Conservation (phyloP, 1,140 invertebrate species). For the Tetramorium parvispinum region DNA sequence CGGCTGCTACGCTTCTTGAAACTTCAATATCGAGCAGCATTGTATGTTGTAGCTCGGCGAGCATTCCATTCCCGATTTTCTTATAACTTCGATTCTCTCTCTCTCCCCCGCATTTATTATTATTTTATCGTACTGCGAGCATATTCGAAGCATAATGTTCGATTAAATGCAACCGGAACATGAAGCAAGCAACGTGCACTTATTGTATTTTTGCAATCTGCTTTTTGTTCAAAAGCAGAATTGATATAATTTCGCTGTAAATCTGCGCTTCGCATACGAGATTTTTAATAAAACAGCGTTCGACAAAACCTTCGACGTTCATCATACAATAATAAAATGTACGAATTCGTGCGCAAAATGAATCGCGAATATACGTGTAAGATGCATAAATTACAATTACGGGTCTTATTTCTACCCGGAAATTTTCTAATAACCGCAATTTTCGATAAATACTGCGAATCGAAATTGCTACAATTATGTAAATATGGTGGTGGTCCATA, state of each 20-base stretch:
- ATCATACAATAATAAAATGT: neutral
- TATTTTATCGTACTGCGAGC: constrained; percentile 38
- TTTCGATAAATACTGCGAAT: constrained; percentile 22
- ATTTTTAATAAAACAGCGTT: constrained; percentile 19
- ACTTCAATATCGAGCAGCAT: constrained; percentile 47
- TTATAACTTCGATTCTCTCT: constrained; percentile 17
- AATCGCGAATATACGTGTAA: neutral
- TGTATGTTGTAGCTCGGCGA: constrained; percentile 30
- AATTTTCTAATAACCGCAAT: constrained; percentile 43
- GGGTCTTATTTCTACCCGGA: neutral
- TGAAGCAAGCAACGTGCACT: neutral
- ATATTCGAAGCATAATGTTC: constrained; percentile 24
- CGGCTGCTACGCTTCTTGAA: constrained; percentile 61
- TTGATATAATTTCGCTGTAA: constrained; percentile 22
- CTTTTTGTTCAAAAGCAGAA: neutral
- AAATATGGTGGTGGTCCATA: constrained; percentile 36
- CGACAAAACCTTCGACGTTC: neutral
- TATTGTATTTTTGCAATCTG: constrained; percentile 12
- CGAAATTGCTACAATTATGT: constrained; percentile 50
- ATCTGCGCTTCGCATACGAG: neutral
- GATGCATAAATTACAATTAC: neutral
- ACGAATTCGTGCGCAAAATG: neutral
- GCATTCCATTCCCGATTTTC: constrained; percentile 48
- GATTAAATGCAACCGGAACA: constrained; percentile 41
- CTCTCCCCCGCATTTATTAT: constrained; percentile 38